These are phyloP conservation scores for Orchestes rusci DNA, from an alignment of 2,888 invertebrate species.

Conservation along the genomic window DNA sequence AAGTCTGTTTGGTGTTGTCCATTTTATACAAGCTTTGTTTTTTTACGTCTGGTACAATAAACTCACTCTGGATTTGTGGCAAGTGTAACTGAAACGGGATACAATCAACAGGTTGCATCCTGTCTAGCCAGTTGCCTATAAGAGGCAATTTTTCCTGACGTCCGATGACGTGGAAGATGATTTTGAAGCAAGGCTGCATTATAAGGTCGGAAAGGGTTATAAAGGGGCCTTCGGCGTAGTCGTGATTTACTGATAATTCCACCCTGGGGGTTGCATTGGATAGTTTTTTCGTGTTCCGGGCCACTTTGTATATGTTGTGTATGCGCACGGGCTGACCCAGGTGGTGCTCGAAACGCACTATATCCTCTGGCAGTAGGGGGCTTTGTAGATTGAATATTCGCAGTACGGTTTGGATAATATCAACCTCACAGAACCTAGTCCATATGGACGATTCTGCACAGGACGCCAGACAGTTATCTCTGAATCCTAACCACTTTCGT, in stretches of 20 bases:
- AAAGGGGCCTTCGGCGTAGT: conserved; percentile 75
- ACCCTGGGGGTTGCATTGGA: conserved; percentile 46
- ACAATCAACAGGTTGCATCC: conserved; percentile 30
- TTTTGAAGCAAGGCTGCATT: conserved; percentile 62
- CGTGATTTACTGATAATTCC: conserved; percentile 55
- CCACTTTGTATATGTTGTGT: conserved; percentile 77
- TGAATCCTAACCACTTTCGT: conserved; percentile 64
- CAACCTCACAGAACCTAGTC: conserved; percentile 90
- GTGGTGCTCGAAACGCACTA: conserved; percentile 77
- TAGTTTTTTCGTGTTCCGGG: conserved; percentile 49
- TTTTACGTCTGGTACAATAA: conserved; percentile 38
- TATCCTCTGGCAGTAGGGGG: conserved; percentile 54
- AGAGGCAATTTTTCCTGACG: conserved; percentile 50
- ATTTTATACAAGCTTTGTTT: conserved; percentile 68
- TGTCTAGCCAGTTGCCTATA: conserved; percentile 57
- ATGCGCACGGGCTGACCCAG: conserved; percentile 74
- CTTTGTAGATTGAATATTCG: conserved; percentile 22
- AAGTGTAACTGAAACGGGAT: neutral
- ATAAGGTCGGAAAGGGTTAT: conserved; percentile 80
- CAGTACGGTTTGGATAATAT: conserved; percentile 55
- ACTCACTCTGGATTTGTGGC: neutral
- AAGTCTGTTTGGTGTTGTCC: conserved; percentile 69
- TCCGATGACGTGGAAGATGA: conserved; percentile 47
- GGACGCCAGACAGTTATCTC: conserved; percentile 70
- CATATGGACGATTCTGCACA: conserved; percentile 80